Evolutionary conservation across 2,797 vertebrate genomes (phyloP).

Genomic region (Scleropages formosus): DNA sequence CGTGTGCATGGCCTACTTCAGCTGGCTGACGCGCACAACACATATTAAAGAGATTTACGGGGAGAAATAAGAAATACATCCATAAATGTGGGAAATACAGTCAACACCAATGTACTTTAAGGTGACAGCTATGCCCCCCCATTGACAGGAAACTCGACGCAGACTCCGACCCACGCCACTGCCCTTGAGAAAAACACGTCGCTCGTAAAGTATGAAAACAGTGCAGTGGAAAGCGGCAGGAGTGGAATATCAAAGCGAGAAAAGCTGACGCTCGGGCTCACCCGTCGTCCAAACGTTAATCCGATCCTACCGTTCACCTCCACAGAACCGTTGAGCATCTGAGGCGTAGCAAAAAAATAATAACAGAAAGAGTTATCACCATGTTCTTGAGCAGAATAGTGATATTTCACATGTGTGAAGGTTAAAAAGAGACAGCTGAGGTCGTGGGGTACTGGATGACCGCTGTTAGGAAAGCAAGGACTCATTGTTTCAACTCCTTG

Average conservation of each 20-base stretch:
- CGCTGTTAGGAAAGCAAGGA: no score
- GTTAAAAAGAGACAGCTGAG: background rate
- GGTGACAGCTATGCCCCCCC: background rate
- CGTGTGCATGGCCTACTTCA: no score
- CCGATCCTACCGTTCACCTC: background rate
- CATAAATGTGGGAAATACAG: no score
- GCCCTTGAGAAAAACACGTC: background rate
- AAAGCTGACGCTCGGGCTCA: background rate
- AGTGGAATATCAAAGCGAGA: background rate
- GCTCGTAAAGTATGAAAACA: slow-evolving; percentile 10
- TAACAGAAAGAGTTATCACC: no score
- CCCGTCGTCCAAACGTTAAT: background rate
- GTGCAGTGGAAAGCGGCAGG: background rate
- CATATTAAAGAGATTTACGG: no score
- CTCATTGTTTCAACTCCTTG: no score
- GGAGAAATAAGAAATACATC: no score
- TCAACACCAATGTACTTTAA: no score
- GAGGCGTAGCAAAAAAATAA: no score
- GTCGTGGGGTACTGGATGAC: background rate
- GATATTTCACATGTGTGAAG: background rate
- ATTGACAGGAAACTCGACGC: background rate
- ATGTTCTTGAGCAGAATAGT: no score
- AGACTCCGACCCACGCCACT: background rate
- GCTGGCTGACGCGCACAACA: background rate
- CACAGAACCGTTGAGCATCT: background rate